phyloP scores from a whole-genome alignment of 2,888 invertebrate genomes.

The Malacosoma neustria region DNA sequence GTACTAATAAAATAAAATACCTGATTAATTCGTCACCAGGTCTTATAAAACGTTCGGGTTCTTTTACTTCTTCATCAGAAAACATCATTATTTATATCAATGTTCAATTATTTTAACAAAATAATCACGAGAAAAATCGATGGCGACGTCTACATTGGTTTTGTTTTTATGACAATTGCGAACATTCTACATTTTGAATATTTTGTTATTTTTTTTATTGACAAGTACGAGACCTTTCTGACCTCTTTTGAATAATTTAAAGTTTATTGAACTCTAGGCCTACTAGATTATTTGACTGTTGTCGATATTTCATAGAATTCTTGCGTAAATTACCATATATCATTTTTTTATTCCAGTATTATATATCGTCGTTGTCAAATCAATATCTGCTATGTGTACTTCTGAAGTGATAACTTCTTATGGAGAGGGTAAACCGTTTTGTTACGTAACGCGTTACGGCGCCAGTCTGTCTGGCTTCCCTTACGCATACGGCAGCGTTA shows the following conservation, averaged over 20 bases:
- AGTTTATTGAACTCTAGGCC: not conserved
- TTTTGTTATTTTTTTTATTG: constrained; percentile 20
- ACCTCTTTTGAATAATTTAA: constrained; percentile 38
- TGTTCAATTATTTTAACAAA: constrained; percentile 61
- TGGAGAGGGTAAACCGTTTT: too few species aligned
- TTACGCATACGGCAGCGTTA: too few species aligned
- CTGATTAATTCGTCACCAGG: constrained; percentile 65
- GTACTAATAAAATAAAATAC: constrained; percentile 37
- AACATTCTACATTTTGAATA: constrained; percentile 27
- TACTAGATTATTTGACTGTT: too few species aligned
- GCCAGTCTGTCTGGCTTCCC: too few species aligned
- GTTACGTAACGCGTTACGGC: too few species aligned
- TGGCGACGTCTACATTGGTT: constrained; percentile 36
- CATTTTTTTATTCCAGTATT: too few species aligned
- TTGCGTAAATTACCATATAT: too few species aligned
- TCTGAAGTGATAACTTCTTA: too few species aligned
- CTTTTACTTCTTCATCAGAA: constrained; percentile 68
- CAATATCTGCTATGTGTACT: too few species aligned
- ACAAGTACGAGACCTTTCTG: constrained; percentile 13
- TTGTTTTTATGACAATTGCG: constrained; percentile 44
- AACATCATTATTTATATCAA: constrained; percentile 65
- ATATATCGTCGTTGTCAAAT: too few species aligned
- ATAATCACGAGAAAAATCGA: constrained; percentile 53
- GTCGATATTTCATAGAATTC: too few species aligned
- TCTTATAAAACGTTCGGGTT: constrained; percentile 50